phyloP scores from a whole-genome alignment of 2,797 vertebrate species.

The Alcedo quadribrachys region DNA sequence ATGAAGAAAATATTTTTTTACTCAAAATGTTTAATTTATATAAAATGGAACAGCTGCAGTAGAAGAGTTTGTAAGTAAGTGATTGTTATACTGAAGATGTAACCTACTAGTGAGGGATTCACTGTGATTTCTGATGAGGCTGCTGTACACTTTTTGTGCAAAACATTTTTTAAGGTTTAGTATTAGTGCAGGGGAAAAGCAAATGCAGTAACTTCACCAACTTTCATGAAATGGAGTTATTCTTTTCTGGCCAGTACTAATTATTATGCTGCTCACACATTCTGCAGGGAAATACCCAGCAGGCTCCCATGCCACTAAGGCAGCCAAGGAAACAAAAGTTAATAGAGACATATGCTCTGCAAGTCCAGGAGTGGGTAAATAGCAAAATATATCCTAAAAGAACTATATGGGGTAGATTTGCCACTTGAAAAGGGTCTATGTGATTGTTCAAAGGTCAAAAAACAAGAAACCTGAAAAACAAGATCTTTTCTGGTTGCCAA shows the following conservation, averaged over 20 bases:
- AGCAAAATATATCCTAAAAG: not conserved
- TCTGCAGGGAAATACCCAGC: not conserved
- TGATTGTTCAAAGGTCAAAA: not conserved
- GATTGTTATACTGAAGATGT: not conserved
- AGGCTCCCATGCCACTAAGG: not conserved
- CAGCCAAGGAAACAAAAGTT: not conserved
- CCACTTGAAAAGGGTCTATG: not conserved
- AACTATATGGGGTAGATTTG: not conserved
- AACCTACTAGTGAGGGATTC: not conserved
- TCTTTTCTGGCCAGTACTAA: not conserved
- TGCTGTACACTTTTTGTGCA: not conserved
- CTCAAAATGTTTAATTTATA: not conserved
- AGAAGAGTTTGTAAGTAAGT: not conserved
- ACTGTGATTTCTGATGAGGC: not conserved
- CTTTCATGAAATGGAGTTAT: not conserved
- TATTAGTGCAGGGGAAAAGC: not conserved
- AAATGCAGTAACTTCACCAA: not conserved
- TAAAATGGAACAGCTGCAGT: not conserved
- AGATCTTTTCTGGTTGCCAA: not conserved
- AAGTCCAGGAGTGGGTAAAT: not conserved
- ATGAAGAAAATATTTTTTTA: not conserved
- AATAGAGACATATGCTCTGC: not conserved
- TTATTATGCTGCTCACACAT: conserved; percentile 25
- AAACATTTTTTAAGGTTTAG: not conserved
- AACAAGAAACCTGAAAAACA: not conserved